Evolutionary conservation across 2,113 vertebrate species (phyloP), one percentile per base, ranked within the genome.

Genomic region (Bathybates hornii): DNA sequence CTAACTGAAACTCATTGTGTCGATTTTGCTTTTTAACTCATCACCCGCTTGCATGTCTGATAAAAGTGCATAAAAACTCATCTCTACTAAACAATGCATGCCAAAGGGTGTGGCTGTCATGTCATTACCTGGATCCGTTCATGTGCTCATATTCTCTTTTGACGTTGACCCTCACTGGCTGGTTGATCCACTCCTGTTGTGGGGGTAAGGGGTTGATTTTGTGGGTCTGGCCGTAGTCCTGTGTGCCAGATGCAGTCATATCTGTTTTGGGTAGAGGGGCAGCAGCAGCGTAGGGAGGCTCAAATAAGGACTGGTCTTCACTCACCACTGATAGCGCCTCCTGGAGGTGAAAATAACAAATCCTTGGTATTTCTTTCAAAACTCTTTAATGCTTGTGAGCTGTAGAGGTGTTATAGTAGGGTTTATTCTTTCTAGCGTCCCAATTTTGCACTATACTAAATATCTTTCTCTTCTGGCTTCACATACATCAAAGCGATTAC

Each of bases 291-390:
- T 99, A 99, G 0, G 98, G 93, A 86, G 98, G 98, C 95, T 99
- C 99, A 11, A 99, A 99, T 91, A 99, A 97, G 95, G 99, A 99
- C 96, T 99, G 99, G 95, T 99, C 99, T 98, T 99, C 99, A 93
- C 99, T 99, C 97, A 99, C 99, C 97, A 99, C 98, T 93, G 99
- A 99, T 96, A 99, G 97, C 95, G 99, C 99, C 98, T 99, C 99
- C 99, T 99, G 93, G 48, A 85, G 94, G 89, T 80, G 29, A 16
- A 79, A 84, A 53, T 34, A 82, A 17, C 21, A 82, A 56, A 52
- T 17, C 29, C 4, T 87, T 85, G 34, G 9, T 52, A 32, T 52
- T 32, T 41, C 43, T 84, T 83, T 83, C 14, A 82, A 13, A 1
- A 80, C 5, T 81, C 17, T 48, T 59, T 82, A 36, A 34, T 66